These are phyloP conservation scores for Pocota personata DNA, from an alignment of 2,888 invertebrate genomes.

Conservation along the genomic window DNA sequence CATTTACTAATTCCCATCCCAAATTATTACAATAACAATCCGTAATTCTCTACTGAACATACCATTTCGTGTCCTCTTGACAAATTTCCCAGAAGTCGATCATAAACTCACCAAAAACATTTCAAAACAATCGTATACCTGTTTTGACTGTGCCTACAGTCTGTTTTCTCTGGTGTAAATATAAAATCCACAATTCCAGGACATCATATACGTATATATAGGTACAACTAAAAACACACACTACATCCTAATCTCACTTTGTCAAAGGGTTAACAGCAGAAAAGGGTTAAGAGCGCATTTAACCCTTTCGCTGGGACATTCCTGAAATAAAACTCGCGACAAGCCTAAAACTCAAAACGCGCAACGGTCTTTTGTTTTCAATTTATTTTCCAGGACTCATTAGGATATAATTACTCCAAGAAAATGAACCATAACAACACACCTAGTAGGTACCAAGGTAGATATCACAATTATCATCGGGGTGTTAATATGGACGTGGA, in stretches of 20 bases:
- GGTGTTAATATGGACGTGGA: conserved; percentile 53
- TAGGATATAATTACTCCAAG: conserved; percentile 67
- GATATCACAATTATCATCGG: conserved; percentile 52
- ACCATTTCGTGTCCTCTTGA: not conserved
- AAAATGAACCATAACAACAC: conserved; percentile 28
- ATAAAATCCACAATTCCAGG: not conserved
- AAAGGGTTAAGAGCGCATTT: conserved; percentile 40
- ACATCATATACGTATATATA: too few species aligned
- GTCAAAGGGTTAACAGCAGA: conserved; percentile 48
- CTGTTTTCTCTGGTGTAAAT: not conserved
- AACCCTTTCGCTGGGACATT: conserved; percentile 55
- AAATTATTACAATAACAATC: too few species aligned
- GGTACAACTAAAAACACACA: not conserved
- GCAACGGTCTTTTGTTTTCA: conserved; percentile 59
- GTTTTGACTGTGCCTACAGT: not conserved
- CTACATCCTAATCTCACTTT: not conserved
- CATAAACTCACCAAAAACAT: not conserved
- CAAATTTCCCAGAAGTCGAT: not conserved
- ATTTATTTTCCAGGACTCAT: conserved; percentile 58
- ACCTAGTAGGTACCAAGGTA: not conserved
- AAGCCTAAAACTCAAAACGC: conserved; percentile 49
- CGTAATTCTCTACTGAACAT: not conserved
- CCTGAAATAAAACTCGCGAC: conserved; percentile 51
- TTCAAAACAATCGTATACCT: not conserved
- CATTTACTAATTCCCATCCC: too few species aligned